Evolutionary conservation across 2,113 vertebrate genomes (phyloP).

Genomic region (Geococcyx californianus): DNA sequence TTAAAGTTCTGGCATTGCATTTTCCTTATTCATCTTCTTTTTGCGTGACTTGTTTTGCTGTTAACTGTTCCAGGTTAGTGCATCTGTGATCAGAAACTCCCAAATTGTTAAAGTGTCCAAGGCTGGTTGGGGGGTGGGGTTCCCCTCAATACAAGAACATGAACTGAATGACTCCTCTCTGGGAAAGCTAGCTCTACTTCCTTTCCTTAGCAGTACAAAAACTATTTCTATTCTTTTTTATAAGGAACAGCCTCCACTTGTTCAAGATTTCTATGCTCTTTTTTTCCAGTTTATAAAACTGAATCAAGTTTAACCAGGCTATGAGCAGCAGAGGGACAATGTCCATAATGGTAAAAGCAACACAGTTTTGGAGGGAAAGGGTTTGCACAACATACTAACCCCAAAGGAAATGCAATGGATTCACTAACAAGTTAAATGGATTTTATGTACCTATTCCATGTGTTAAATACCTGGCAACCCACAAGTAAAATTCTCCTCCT

Average conservation of each 20-base stretch:
- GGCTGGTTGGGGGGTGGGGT: no score
- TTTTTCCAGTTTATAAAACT: neutral
- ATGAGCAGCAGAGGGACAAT: accelerated
- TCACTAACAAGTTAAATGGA: slow-evolving; percentile 43
- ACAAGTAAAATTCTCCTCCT: neutral
- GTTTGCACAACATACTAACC: neutral
- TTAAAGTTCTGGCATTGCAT: neutral
- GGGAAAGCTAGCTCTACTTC: accelerated
- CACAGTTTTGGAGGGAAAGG: neutral
- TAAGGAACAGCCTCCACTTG: neutral
- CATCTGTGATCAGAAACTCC: neutral
- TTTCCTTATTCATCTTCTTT: neutral
- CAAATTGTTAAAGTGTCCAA: neutral
- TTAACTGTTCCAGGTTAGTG: neutral
- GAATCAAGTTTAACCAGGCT: neutral
- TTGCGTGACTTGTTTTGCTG: neutral
- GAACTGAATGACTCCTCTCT: neutral
- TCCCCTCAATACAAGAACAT: accelerated
- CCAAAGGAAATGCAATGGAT: slow-evolving; percentile 1
- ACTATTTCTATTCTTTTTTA: accelerated
- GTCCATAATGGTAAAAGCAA: neutral
- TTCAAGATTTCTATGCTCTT: neutral
- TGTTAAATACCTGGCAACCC: slow-evolving; percentile 30
- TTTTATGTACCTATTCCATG: slow-evolving; percentile 8
- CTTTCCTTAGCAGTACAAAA: neutral